These are phyloP conservation scores for Stomatorhinus ivindoensis DNA, from an alignment of 2,113 vertebrate species.

Conservation along the genomic window DNA sequence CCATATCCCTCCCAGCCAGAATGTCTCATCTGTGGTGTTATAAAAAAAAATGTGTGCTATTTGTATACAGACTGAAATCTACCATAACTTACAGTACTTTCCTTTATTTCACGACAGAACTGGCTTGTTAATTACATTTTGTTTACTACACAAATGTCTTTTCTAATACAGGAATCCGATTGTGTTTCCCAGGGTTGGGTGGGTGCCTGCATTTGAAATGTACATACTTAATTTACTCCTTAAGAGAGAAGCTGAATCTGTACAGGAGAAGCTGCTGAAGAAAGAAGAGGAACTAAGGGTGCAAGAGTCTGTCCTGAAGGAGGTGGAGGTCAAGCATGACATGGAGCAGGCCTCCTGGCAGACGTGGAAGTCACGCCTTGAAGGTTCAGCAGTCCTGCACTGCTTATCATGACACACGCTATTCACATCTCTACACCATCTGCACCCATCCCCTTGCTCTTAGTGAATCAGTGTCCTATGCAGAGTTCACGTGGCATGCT, in stretches of 20 bases:
- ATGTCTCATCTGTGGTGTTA: background rate
- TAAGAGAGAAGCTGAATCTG: constrained; percentile 24
- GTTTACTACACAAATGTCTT: constrained; percentile 3
- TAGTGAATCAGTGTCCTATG: background rate
- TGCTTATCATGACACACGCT: background rate
- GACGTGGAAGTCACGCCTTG: constrained; percentile 13
- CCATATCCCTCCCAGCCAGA: background rate
- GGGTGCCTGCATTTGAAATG: background rate
- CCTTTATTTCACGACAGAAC: background rate
- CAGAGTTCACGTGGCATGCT: background rate
- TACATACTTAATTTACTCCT: background rate
- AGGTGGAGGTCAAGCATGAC: constrained; percentile 32
- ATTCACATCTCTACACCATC: background rate
- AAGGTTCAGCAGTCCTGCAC: background rate
- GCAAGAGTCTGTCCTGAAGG: constrained; percentile 32
- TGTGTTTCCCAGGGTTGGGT: background rate
- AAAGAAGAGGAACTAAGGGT: constrained; percentile 38
- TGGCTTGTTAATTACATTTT: background rate
- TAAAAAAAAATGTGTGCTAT: background rate
- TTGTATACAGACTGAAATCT: background rate
- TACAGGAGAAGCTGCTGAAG: constrained; percentile 24
- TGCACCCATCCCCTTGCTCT: background rate
- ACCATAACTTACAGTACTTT: background rate
- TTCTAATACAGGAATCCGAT: background rate
- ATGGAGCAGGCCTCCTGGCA: constrained; percentile 25